Evolutionary conservation across 2,888 invertebrate genomes (phyloP).

Genomic region (Microctonus brassicae): DNA sequence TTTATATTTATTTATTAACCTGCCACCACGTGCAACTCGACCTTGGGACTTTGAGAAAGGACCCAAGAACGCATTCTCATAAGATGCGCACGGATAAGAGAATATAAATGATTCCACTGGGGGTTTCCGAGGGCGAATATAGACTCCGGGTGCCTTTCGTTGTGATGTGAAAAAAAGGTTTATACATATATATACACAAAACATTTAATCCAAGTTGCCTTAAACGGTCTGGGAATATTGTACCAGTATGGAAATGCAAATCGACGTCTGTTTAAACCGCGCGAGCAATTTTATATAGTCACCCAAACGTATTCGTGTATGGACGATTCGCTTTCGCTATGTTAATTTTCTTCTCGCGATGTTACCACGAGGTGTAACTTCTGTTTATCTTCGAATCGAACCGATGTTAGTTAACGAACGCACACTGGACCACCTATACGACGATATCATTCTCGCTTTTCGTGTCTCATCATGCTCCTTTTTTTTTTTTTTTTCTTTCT

Average conservation of each 20-base stretch:
- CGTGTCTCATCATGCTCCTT: not conserved
- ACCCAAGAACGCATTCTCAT: constrained; percentile 35
- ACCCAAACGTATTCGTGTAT: constrained; percentile 14
- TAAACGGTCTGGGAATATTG: constrained; percentile 52
- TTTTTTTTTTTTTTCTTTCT: not conserved
- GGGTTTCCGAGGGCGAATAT: constrained; percentile 58
- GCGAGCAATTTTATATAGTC: constrained; percentile 31
- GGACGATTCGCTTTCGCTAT: constrained; percentile 44
- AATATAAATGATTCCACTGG: constrained; percentile 58
- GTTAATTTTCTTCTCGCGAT: constrained; percentile 61
- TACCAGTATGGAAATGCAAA: constrained; percentile 66
- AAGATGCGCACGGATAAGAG: constrained; percentile 57
- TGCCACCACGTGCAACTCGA: constrained; percentile 25
- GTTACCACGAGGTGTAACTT: constrained; percentile 66
- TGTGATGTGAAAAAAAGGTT: constrained; percentile 8
- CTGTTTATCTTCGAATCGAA: constrained; percentile 66
- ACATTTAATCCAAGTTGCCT: constrained; percentile 37
- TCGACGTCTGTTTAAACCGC: constrained; percentile 34
- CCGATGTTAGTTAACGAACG: constrained; percentile 61
- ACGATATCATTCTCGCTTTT: not conserved
- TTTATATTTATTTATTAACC: not conserved
- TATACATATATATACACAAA: not conserved
- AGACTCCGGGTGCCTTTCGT: constrained; percentile 54
- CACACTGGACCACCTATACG: constrained; percentile 59
- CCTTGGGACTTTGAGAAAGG: constrained; percentile 31